Evolutionary conservation across 2,113 vertebrate genomes (phyloP).

Genomic region (Oxyura jamaicensis): DNA sequence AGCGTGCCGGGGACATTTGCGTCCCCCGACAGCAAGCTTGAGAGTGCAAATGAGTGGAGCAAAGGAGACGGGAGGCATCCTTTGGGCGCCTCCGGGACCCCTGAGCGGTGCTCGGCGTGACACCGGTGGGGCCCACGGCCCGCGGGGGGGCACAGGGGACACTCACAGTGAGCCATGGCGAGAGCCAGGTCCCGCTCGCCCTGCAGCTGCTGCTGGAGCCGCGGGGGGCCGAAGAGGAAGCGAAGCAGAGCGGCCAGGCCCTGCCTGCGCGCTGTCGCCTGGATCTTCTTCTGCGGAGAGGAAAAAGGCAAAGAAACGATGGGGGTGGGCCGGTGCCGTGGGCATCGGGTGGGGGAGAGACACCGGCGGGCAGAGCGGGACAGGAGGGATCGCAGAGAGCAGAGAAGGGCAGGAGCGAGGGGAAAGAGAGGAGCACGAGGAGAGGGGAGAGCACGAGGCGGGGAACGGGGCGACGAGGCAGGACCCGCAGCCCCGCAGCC

Average conservation of each 20-base stretch:
- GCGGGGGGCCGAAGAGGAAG: slow-evolving; percentile 86
- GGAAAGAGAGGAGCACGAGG: background rate
- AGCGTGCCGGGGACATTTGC: fast-evolving
- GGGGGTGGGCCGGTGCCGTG: fast-evolving
- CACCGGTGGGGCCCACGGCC: fast-evolving
- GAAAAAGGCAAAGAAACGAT: fast-evolving
- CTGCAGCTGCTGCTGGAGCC: slow-evolving; percentile 84
- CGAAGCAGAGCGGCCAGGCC: slow-evolving; percentile 86
- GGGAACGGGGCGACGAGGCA: background rate
- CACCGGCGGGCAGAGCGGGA: fast-evolving
- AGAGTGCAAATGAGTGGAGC: background rate
- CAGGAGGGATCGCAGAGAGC: background rate
- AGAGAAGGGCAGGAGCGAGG: fast-evolving
- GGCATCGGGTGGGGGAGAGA: fast-evolving
- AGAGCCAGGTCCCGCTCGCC: slow-evolving; percentile 91
- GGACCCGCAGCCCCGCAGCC: too few species aligned
- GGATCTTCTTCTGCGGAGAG: slow-evolving; percentile 82
- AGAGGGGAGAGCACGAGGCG: background rate
- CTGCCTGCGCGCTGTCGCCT: slow-evolving; percentile 76
- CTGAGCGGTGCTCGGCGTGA: too few species aligned
- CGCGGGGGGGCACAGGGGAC: background rate
- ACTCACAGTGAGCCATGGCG: slow-evolving; percentile 93
- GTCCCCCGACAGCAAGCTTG: too few species aligned
- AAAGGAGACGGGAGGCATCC: fast-evolving
- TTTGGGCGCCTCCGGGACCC: too few species aligned